Percentiles rank a stretch among this genome's conserved stretches.
Conservation (phyloP, 1,140 invertebrate genomes). For the Oedothorax gibbosus region DNA sequence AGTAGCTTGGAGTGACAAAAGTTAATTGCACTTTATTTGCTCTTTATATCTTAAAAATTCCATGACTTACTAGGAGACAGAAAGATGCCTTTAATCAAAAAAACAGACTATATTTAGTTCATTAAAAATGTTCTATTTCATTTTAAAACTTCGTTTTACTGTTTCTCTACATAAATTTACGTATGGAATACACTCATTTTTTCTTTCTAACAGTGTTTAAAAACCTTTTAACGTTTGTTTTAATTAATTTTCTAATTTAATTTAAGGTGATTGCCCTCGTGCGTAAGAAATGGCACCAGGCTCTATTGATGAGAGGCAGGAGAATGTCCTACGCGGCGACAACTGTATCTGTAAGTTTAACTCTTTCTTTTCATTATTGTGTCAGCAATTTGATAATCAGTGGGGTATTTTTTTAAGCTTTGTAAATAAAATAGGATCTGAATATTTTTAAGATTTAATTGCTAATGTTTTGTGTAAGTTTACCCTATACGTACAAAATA, state of each 20-base stretch:
- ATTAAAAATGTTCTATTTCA: no score
- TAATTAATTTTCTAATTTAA: background rate
- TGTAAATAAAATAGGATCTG: no score
- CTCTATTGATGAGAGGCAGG: conserved; percentile 61
- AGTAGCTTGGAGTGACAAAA: no score
- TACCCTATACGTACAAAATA: no score
- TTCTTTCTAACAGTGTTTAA: background rate
- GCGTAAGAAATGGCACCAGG: conserved; percentile 65
- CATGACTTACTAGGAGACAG: no score
- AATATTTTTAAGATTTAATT: no score
- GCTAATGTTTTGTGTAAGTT: no score
- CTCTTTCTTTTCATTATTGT: background rate
- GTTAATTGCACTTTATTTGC: no score
- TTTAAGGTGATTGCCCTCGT: conserved; percentile 64
- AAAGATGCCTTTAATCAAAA: no score
- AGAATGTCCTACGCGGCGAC: conserved; percentile 62
- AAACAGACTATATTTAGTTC: no score
- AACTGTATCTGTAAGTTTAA: conserved; percentile 62
- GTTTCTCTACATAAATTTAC: conserved; percentile 17
- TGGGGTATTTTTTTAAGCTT: no score
- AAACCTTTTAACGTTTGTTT: background rate
- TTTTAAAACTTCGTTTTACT: conserved; percentile 7
- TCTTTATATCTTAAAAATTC: no score
- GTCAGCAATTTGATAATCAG: background rate
- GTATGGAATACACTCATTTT: background rate